phyloP scores from a whole-genome alignment of 2,797 vertebrate genomes.

The Gila robusta region DNA sequence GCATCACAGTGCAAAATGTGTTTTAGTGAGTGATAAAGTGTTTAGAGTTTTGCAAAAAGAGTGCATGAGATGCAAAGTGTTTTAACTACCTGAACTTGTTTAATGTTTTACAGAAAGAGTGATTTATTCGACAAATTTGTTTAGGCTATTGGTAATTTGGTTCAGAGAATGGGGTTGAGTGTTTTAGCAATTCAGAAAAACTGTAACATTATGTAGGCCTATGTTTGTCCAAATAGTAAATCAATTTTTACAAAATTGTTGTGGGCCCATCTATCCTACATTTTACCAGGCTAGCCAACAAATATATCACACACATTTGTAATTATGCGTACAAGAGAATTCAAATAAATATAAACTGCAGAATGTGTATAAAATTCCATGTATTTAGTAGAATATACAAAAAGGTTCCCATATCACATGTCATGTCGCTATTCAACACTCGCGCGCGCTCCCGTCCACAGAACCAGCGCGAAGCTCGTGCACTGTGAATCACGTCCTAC shows the following conservation, averaged over 20 bases:
- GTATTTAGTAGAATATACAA: neutral
- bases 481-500: conserved; percentile 26
- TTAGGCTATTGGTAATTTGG: too few species aligned
- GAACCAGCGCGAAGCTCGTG: neutral
- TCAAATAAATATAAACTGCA: neutral
- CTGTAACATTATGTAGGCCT: too few species aligned
- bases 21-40: too few species aligned
- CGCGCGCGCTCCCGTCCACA: neutral
- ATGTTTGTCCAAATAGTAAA: too few species aligned
- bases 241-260: neutral
- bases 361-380: neutral
- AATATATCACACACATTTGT: neutral
- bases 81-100: too few species aligned
- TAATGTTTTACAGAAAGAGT: too few species aligned
- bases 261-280: neutral
- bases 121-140: too few species aligned
- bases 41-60: too few species aligned
- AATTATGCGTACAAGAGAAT: neutral
- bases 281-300: neutral
- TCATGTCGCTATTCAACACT: neutral
- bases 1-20: too few species aligned
- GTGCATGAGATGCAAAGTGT: too few species aligned
- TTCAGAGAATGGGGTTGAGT: too few species aligned
- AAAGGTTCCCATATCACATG: neutral
- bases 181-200: too few species aligned